Base-by-base conservation (phyloP, 2,113 vertebrate genomes). In the Heterotilapia buettikoferi region DNA sequence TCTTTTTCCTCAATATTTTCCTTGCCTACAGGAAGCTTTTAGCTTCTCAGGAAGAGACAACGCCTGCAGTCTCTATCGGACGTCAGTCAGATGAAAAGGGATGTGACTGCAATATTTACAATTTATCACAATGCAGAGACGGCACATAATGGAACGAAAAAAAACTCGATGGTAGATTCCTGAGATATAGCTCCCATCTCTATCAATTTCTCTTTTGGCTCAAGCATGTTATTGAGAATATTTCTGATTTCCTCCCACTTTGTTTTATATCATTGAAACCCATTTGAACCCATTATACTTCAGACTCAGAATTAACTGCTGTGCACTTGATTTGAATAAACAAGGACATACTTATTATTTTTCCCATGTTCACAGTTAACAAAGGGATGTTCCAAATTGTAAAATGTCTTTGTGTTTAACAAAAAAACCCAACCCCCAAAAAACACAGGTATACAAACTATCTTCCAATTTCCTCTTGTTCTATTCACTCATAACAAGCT, bases 401-500 rank as follows among this genome's bases (percentile, higher is more conserved):
- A 56, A 83, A 88, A 84, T 63, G 38, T 71, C 31, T 78, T 36
- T 61, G 45, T 80, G 24, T 50, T 33, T 38, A 76, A 26, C 68
- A 29, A 76, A 73, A 73, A 16, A 0, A 66, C 10, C 1, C 4
- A 66, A 21, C 6, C 11, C 61, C 24, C 40, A 2, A 5, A 45
- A 76, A 47, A 31, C 43, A 1, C 80, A 86, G 86, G 47, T 83
- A 86, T 82, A 61, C 38, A 88, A 89, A 88, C 71, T 86, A 84
- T 47, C 16, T 85, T 85, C 59, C 84, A 89, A 87, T 91, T 89
- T 90, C 80, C 85, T 86, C 83, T 52, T 18, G 18, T 52, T 87
- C 80, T 52, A 29, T 92, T 92, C 84, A 57, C 45, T 82, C 12
- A 10, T 71, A 82, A 47, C 21, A 29, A 82, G 87, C 90, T 93